Base-by-base conservation (phyloP, 1,140 invertebrate genomes). In the Orchesella cincta region DNA sequence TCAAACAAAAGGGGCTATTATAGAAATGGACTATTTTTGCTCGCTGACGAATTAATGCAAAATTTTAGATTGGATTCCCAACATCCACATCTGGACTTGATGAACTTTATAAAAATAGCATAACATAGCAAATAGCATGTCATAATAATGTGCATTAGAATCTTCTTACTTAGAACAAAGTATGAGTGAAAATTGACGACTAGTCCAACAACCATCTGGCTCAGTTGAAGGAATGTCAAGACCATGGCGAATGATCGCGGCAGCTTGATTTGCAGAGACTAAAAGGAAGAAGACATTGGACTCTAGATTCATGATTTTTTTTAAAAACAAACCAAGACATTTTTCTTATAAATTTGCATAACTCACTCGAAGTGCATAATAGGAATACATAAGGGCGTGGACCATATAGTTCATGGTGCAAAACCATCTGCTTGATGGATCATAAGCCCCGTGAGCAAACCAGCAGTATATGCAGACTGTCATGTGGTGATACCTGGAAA, bases 351-450 rank as follows among this genome's bases (percentile, higher is more conserved):
- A 23, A 14, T 57, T 46, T 67, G 8, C 31, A 29, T 52, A 8
- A 34, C 35, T 46, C 70, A 70, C 76, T 72, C 72, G 74, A 26
- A 74, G 57, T 23, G 77, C 34, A 57, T 74, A 78, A 35, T 78
- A 78, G 1, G 52, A 52, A 34, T 78, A 78, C 77, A 78, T 78
- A 1, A 74, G 35, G 18, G 73, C 74, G 39, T 78, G 77, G 54
- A 78, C 39, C 26, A 36, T 1, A 28, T 52, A 74, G 54, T 78
- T 78, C 62, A 78, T 78, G 3, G 39, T 51, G 20, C 33, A 52
- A 39, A 67, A 78, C 72, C 57, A 99, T 62, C 95, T 89, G 57
- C 94, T 97, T 8, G 94, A 94, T 16, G 96, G 93, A 16, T 95
- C 97, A 87, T 97, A 95, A 85, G 98, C 95, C 14, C 93, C 71